Conservation (phyloP, 2,888 invertebrate genomes). For the Neoitamus cyanurus region DNA sequence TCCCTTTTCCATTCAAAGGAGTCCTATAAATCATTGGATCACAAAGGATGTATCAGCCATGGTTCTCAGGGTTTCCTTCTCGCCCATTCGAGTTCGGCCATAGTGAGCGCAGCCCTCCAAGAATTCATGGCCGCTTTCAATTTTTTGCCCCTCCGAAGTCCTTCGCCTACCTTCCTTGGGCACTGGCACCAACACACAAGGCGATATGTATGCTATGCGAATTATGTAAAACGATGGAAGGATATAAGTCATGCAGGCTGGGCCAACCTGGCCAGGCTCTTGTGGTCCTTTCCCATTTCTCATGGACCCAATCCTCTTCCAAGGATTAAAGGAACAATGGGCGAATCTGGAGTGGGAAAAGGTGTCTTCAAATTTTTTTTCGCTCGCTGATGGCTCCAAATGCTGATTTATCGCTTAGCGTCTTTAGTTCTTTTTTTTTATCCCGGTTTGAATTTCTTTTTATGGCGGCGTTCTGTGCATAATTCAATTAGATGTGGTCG, state of each 20-base stretch:
- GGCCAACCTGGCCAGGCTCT: background rate
- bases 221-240: background rate
- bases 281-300: background rate
- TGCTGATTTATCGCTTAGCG: slow-evolving; percentile 29
- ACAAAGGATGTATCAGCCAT: slow-evolving; percentile 36
- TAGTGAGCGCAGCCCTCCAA: background rate
- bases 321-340: background rate
- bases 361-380: background rate
- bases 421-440: background rate
- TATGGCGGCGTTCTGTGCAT: background rate
- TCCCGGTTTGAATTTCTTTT: background rate
- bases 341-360: slow-evolving; percentile 4
- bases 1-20: slow-evolving; percentile 35
- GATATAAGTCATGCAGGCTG: slow-evolving; percentile 4
- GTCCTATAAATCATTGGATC: slow-evolving; percentile 21
- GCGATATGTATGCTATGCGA: background rate
- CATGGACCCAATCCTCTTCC: slow-evolving; percentile 22
- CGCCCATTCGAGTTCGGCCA: slow-evolving; percentile 18
- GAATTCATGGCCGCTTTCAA: slow-evolving; percentile 24
- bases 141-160: background rate
- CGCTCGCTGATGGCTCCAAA: background rate
- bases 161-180: background rate
- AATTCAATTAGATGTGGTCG: slow-evolving; percentile 45
- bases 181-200: background rate
- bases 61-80: slow-evolving; percentile 23